A percentile compares a stretch with the other conserved stretches of the same genome.
phyloP scores from a whole-genome alignment of 2,888 invertebrate species.

The Thereva nobilitata region DNA sequence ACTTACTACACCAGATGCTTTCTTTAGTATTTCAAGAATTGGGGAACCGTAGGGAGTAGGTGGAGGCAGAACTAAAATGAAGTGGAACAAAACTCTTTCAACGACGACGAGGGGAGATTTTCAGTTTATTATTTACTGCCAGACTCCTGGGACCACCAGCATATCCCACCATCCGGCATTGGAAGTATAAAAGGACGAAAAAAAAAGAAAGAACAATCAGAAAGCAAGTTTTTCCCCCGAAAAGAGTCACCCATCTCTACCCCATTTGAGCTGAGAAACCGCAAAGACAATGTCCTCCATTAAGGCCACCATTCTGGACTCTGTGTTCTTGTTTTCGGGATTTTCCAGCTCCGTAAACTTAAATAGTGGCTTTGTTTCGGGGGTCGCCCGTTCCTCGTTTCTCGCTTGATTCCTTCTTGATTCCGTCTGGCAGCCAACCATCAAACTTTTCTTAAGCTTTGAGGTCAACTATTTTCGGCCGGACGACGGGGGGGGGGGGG shows the following conservation, averaged over 20 bases:
- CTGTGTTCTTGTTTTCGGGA: conserved; percentile 17
- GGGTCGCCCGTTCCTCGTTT: conserved; percentile 13
- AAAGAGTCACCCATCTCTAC: not conserved
- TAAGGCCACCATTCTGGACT: conserved; percentile 23
- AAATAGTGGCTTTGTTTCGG: conserved; percentile 31
- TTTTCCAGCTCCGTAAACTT: conserved; percentile 34
- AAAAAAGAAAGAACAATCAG: conserved; percentile 28
- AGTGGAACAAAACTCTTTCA: not conserved
- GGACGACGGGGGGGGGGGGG: not conserved
- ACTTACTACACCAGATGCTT: conserved; percentile 22
- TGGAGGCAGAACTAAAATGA: no score
- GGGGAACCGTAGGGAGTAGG: no score
- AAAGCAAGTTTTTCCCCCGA: conserved; percentile 25
- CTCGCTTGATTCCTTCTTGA: conserved; percentile 2
- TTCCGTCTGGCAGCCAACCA: conserved; percentile 10
- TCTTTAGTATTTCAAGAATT: not conserved
- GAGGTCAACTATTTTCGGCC: conserved; percentile 23
- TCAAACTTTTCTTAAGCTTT: conserved; percentile 28
- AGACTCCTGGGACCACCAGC: conserved; percentile 23
- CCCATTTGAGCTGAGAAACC: conserved; percentile 5
- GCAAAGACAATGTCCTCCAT: conserved; percentile 30
- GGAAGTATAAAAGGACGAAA: no score
- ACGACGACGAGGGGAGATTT: not conserved
- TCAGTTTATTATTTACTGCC: conserved; percentile 23
- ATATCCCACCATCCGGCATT: conserved; percentile 22